These are phyloP conservation scores for Hippocampus mohnikei DNA, from an alignment of 2,113 vertebrate species.

Conservation along the genomic window DNA sequence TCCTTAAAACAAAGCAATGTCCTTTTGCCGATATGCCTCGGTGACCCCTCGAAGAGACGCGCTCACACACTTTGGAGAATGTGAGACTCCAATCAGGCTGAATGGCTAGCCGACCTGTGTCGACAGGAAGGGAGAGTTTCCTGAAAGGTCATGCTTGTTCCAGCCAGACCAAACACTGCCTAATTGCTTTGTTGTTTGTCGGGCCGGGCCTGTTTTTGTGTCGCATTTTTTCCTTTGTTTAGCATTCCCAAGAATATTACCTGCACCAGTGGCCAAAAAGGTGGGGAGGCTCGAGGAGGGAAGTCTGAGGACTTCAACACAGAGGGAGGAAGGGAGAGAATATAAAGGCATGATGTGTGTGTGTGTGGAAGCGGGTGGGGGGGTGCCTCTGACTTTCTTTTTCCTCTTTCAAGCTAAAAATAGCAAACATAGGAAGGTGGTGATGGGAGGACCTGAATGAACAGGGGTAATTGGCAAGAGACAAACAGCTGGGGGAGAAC, in stretches of 20 bases:
- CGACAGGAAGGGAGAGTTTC: conserved; percentile 65
- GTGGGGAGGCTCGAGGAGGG: conserved; percentile 25
- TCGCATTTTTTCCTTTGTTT: conserved; percentile 65
- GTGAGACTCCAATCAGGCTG: conserved; percentile 42
- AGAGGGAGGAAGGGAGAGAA: conserved; percentile 35
- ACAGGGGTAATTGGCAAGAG: conserved; percentile 57
- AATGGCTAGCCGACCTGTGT: conserved; percentile 37
- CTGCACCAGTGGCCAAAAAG: conserved; percentile 50
- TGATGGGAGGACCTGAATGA: conserved; percentile 34
- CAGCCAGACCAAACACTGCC: conserved; percentile 68
- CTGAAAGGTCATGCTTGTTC: conserved; percentile 62
- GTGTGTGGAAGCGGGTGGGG: neutral
- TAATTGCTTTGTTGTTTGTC: conserved; percentile 69
- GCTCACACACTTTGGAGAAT: conserved; percentile 37
- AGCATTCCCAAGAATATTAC: conserved; percentile 69
- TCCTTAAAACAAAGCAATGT: neutral
- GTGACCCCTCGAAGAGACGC: conserved; percentile 28
- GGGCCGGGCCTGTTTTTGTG: conserved; percentile 56
- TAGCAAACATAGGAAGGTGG: conserved; percentile 61
- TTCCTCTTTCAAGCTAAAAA: conserved; percentile 57
- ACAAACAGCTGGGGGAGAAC: conserved; percentile 64
- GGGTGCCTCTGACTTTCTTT: conserved; percentile 17
- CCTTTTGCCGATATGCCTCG: neutral
- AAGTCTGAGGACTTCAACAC: conserved; percentile 33
- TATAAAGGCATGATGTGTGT: conserved; percentile 28